phyloP scores from a whole-genome alignment of 2,888 invertebrate genomes.

The Syrphus vitripennis region DNA sequence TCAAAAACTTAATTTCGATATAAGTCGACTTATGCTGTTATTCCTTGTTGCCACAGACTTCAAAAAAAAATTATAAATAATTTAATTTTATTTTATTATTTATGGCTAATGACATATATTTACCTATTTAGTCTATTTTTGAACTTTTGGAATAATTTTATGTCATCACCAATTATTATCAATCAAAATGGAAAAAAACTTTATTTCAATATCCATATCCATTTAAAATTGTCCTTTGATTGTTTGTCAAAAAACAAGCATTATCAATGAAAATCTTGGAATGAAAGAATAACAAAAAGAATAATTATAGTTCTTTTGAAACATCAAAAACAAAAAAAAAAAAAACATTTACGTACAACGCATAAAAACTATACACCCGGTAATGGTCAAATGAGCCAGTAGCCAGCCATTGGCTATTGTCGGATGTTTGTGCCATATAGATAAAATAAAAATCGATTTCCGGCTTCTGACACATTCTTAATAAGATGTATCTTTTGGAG shows the following conservation, averaged over 20 bases:
- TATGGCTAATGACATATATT: no score
- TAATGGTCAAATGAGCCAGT: constrained; percentile 24
- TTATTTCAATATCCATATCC: neutral
- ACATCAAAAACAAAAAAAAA: neutral
- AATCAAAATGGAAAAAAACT: no score
- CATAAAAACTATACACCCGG: neutral
- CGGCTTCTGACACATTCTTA: constrained; percentile 50
- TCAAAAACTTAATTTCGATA: no score
- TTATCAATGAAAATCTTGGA: neutral
- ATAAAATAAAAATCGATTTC: constrained; percentile 57
- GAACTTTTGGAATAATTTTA: no score
- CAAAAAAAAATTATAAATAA: no score
- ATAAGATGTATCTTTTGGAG: constrained; percentile 18
- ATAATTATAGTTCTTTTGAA: neutral
- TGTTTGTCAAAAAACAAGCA: neutral
- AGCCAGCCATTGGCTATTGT: no score
- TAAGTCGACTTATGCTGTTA: no score
- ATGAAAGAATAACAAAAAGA: neutral
- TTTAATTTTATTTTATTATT: no score
- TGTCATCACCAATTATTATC: no score
- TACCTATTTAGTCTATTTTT: no score
- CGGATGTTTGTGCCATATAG: constrained; percentile 37
- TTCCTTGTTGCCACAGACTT: no score
- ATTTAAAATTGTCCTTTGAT: constrained; percentile 9
- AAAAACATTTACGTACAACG: neutral